Evolutionary conservation across 2,797 vertebrate genomes (phyloP).

Genomic region (Gobio occitaniae): DNA sequence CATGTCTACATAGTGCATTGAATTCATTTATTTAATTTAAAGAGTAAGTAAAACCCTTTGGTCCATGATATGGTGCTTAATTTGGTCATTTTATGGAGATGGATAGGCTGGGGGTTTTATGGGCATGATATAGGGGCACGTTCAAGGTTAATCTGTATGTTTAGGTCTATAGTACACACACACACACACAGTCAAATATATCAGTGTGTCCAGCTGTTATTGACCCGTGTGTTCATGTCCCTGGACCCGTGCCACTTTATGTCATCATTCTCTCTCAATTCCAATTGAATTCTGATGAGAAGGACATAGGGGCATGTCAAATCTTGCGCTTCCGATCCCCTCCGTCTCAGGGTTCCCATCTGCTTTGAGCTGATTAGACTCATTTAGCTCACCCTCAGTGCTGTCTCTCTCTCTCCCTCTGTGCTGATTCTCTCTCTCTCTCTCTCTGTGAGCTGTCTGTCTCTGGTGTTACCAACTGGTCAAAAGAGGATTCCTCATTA

Average conservation of each 20-base stretch:
- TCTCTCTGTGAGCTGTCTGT: constrained; percentile 10
- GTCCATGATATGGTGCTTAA: neutral
- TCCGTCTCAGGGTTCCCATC: constrained; percentile 47
- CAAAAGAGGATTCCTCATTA: constrained; percentile 59
- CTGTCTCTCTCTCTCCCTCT: constrained; percentile 27
- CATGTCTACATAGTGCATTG: neutral
- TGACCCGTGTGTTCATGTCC: constrained; percentile 2
- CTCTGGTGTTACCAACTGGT: constrained; percentile 45
- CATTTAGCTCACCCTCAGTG: constrained; percentile 40
- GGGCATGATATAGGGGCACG: neutral
- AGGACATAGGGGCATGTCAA: constrained; percentile 45
- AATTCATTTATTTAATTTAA: neutral
- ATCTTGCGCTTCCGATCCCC: constrained; percentile 30
- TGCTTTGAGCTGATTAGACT: constrained; percentile 62
- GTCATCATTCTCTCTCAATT: constrained; percentile 78
- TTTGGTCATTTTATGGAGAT: constrained; percentile 23
- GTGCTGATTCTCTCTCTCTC: constrained; percentile 17
- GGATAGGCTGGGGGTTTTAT: neutral
- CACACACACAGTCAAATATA: constrained; percentile 1
- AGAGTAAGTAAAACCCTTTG: neutral
- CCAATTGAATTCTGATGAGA: constrained; percentile 75
- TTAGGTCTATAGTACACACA: neutral
- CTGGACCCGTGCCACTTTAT: constrained; percentile 69
- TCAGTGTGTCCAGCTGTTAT: constrained; percentile 13
- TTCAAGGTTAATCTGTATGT: constrained; percentile 27